Evolutionary conservation across 2,113 vertebrate genomes (phyloP), one percentile per base, ranked within the genome.

Genomic region (Tychaedon coryphoeus): DNA sequence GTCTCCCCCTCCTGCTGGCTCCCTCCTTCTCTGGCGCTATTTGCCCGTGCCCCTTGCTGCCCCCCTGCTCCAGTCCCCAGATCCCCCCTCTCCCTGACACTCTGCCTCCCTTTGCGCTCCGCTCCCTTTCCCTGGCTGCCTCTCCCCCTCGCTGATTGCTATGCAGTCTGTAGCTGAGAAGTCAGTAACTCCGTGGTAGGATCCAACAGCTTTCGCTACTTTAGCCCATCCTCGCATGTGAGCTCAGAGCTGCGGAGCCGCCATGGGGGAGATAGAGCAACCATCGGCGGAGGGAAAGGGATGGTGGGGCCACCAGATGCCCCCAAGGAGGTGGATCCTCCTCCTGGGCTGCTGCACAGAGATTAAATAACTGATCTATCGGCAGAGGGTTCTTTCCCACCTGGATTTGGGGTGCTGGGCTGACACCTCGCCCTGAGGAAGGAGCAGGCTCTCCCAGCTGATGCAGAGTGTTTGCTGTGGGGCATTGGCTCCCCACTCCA

Each of bases 201-300:
- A 97, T 97, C 96, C 98, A 96, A 97, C 97, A 97, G 94, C 97
- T 97, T 97, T 96, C 72, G 84, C 97, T 97, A 98, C 98, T 98
- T 98, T 98, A 97, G 98, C 98, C 98, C 98, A 98, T 98, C 98
- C 98, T 98, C 88, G 73, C 90, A 76, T 97, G 98, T 98, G 98
- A 98, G 94, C 97, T 97, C 96, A 97, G 96, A 96, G 96, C 97
- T 95, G 97, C 94, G 74, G 97, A 97, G 95, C 96, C 77, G 42
- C 95, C 81, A 36, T 78, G 86, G 95, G 90, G 93, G 91, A 94
- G 94, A 83, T 4, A 66, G 65, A 95, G 91, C 86, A 69, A 24
- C 79, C 88, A 58, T 15, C 28, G 6, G 57, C 95, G 79, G 61
- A 2, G 10, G 86, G 61, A 91, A 95, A 65, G 85, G 93, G 78